Base-by-base conservation (phyloP, 2,888 invertebrate species). In the Homarus gammarus region DNA sequence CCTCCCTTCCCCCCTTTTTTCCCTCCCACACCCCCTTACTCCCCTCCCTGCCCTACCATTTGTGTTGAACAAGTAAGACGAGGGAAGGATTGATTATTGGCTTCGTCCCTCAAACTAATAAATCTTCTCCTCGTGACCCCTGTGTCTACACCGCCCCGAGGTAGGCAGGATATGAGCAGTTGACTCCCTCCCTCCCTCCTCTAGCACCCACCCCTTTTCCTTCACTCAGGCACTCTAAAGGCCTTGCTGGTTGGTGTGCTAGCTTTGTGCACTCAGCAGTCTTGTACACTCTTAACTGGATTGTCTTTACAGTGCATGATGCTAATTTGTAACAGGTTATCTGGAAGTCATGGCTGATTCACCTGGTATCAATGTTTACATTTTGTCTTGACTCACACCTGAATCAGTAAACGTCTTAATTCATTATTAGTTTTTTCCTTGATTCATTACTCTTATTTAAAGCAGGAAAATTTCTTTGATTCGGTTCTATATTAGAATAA, bases 261-360 rank as follows among this genome's bases (percentile, higher is more conserved):
- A 1, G 22, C 5, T 22, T 56, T 22, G 0, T 8, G 8, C 6
- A 64, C 22, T 22, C 27, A 6, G 64, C 64, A 27, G n/a, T 27
- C 31, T 64, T 15, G 27, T 64, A 18, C 10, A 64, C 5, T 3
- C 2, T 10, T 27, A 6, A 27, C 18, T 8, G 3, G 18, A 64
- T 12, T 64, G 27, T 27, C 61, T 64, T 64, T 27, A 64, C 61
- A 56, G 18, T 56, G 10, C 51, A 15, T 56, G 18, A 56, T 3
- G 51, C 51, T 56, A 22, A 84, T 84, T 31, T 70, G 68, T 84
- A 10, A n/a, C n/a, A n/a, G n/a, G n/a, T n/a, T n/a, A n/a, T n/a
- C n/a, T n/a, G n/a, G n/a, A n/a, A n/a, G n/a, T n/a, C n/a, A n/a
- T n/a, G n/a, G n/a, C n/a, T n/a, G n/a, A n/a, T n/a, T n/a, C n/a